Base-by-base conservation (phyloP, 2,888 invertebrate species). In the Tenthredo amoena region DNA sequence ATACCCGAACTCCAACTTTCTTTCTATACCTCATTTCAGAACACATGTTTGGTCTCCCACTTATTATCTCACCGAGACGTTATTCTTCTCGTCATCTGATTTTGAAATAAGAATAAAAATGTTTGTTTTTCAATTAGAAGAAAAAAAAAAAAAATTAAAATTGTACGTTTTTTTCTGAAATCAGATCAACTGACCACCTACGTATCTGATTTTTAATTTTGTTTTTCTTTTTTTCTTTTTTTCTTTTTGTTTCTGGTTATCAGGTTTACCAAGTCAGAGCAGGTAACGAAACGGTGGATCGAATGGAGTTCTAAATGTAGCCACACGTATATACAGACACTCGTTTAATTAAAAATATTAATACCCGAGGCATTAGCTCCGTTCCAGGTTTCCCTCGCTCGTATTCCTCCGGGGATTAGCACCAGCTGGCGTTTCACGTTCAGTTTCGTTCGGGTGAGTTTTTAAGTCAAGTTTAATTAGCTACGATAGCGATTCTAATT, bases 381-480 rank as follows among this genome's bases (percentile, higher is more conserved):
- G 83, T 68, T 71, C 47, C 68, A 26, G 62, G 43, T 40, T 40
- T 62, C 83, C 50, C 83, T 68, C 68, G 47, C 31, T 26, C 68
- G 71, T 84, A 84, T 71, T 84, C 72, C 72, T 31, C 9, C 18
- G 83, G 72, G 83, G 83, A 62, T 81, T 72, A 81, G 71, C 55
- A 50, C 82, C 79, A 58, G 85, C 55, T 82, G 82, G 68, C 72
- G 72, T 85, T 85, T 76, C 68, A 40, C 72, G 55, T 71, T 58
- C 55, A 43, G 43, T 72, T 71, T 85, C 85, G 21, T 72, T 58
- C 72, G 31, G 47, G 18, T 43, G 82, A 68, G 85, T 85, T 85
- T 85, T 85, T 72, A 40, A 83, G 85, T 43, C 47, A 68, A 68
- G 85, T 62, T 85, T 84, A 85, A 85, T 85, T 85, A 85, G 85